Conservation (phyloP, 1,140 invertebrate genomes). For the Caenorhabditis tropicalis region DNA sequence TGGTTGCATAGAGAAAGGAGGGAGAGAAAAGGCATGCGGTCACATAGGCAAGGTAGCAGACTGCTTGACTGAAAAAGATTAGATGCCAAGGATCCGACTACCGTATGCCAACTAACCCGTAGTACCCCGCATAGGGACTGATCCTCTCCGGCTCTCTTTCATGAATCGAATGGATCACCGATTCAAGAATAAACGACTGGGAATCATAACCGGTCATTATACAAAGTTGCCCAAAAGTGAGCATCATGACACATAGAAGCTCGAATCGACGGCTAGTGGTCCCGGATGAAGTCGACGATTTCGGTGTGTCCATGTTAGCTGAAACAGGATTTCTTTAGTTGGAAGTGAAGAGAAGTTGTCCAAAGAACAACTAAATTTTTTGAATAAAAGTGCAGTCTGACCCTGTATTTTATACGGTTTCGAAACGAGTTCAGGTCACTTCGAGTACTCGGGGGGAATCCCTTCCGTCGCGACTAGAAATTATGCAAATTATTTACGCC, state of each 20-base stretch:
- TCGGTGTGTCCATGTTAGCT: neutral
- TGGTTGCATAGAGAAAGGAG: slow-evolving; percentile 1
- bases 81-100: too few species aligned
- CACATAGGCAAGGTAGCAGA: slow-evolving; percentile 42
- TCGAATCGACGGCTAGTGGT: neutral
- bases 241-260: slow-evolving; percentile 31
- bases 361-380: neutral
- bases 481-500: neutral
- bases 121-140: slow-evolving; percentile 45
- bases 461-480: neutral
- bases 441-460: neutral
- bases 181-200: slow-evolving; percentile 46
- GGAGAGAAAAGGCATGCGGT: slow-evolving; percentile 39
- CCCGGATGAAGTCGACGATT: neutral
- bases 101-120: slow-evolving; percentile 47
- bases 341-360: too few species aligned
- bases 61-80: slow-evolving; percentile 15
- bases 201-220: slow-evolving; percentile 46
- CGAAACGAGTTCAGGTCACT: neutral
- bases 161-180: slow-evolving; percentile 50
- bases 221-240: slow-evolving; percentile 37
- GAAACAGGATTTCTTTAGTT: too few species aligned
- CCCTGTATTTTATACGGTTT: neutral
- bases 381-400: neutral
- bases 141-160: slow-evolving; percentile 39